A percentile compares a stretch with the other conserved stretches of the same genome.
These are phyloP conservation scores for Bellardia bayeri DNA, from an alignment of 2,888 invertebrate genomes.

Conservation along the genomic window DNA sequence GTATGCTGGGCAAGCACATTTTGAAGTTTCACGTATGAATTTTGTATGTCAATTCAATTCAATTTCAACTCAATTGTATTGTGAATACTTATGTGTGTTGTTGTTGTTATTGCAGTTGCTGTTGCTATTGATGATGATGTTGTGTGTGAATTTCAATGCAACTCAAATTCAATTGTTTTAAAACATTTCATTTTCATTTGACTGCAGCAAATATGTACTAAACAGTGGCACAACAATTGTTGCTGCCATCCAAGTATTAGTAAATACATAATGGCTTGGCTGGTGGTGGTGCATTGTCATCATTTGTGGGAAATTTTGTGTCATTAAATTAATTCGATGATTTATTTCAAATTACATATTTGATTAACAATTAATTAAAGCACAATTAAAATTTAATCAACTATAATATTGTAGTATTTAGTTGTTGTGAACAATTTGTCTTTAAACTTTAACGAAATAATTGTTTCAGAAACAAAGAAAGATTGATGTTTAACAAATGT, in stretches of 20 bases:
- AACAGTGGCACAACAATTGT: conserved; percentile 9
- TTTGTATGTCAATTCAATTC: conserved; percentile 48
- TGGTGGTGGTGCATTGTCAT: conserved; percentile 10
- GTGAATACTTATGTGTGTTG: background rate
- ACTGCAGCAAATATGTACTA: conserved; percentile 41
- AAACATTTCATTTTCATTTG: conserved; percentile 60
- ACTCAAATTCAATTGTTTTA: conserved; percentile 56
- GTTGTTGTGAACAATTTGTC: conserved; percentile 64
- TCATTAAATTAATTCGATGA: conserved; percentile 39
- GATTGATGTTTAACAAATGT: conserved; percentile 37
- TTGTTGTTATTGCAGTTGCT: background rate
- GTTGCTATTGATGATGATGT: background rate
- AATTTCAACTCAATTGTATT: conserved; percentile 16
- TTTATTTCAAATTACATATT: conserved; percentile 38
- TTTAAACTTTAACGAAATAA: conserved; percentile 26
- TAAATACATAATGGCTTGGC: conserved; percentile 3
- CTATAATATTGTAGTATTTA: background rate
- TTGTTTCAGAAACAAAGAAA: conserved; percentile 12
- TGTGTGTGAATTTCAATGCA: conserved; percentile 34
- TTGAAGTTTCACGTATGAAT: conserved; percentile 20
- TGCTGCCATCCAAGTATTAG: background rate
- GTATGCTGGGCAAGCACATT: too few relatives aligned
- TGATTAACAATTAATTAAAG: conserved; percentile 64
- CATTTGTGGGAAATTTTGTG: conserved; percentile 47
- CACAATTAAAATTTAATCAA: conserved; percentile 47